phyloP scores from a whole-genome alignment of 2,888 invertebrate species.

The Torymus auratus region DNA sequence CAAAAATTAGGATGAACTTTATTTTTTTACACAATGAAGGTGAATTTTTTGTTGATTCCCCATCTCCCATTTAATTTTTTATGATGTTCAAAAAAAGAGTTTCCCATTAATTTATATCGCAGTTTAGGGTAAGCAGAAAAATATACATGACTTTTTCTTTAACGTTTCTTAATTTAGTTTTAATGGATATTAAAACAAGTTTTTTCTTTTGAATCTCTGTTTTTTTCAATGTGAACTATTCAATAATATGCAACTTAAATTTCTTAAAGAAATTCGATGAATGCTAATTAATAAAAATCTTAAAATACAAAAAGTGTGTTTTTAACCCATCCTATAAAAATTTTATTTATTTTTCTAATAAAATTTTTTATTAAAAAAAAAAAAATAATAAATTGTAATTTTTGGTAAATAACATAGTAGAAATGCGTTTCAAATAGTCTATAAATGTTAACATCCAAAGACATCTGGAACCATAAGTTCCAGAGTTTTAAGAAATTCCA shows the following conservation, averaged over 20 bases:
- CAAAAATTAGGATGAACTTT: conserved; percentile 51
- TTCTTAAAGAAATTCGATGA: conserved; percentile 35
- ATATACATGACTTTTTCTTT: conserved; percentile 32
- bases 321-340: neutral
- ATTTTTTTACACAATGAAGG: conserved; percentile 57
- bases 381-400: no score
- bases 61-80: conserved; percentile 43
- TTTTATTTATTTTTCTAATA: neutral
- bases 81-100: conserved; percentile 18
- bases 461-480: no score
- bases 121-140: conserved; percentile 38
- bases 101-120: conserved; percentile 44
- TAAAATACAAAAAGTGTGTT: conserved; percentile 4
- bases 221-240: conserved; percentile 12
- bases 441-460: no score
- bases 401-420: no score
- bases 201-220: conserved; percentile 32
- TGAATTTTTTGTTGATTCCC: conserved; percentile 61
- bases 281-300: conserved; percentile 34
- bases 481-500: no score
- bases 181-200: conserved; percentile 3
- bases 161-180: conserved; percentile 15
- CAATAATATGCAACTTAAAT: neutral
- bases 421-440: no score
- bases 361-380: no score